phyloP scores from a whole-genome alignment of 2,797 vertebrate species.

The Eleutherodactylus coqui region DNA sequence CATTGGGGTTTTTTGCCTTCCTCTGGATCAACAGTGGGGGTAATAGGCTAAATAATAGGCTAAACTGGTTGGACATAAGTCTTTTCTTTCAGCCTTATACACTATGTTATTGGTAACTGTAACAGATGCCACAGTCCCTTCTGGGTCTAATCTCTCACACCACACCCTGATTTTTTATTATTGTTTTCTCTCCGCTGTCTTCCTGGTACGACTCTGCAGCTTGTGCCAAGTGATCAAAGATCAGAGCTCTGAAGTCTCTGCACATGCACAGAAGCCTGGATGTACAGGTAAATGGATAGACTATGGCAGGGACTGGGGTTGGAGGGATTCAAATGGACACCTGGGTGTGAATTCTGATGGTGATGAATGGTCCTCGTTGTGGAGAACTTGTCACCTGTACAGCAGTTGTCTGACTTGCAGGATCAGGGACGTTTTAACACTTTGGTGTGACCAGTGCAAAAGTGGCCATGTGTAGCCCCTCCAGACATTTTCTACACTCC shows the following conservation, averaged over 20 bases:
- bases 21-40: too few relatives aligned
- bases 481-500: too few relatives aligned
- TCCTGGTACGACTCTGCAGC: background rate
- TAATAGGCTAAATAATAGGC: too few relatives aligned
- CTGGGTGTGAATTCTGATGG: background rate
- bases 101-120: too few relatives aligned
- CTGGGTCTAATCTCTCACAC: background rate
- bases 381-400: background rate
- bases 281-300: background rate
- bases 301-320: background rate
- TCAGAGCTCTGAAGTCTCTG: background rate
- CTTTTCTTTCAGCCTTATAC: too few relatives aligned
- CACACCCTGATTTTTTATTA: background rate
- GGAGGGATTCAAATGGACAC: too few relatives aligned
- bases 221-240: background rate
- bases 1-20: too few relatives aligned
- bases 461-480: too few relatives aligned
- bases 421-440: too few relatives aligned
- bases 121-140: background rate
- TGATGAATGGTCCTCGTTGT: background rate
- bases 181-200: background rate
- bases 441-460: too few relatives aligned
- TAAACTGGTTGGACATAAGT: too few relatives aligned
- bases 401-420: background rate
- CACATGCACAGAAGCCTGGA: background rate